Base-by-base conservation (phyloP, 2,797 vertebrate genomes). In the Liparis tanakae region DNA sequence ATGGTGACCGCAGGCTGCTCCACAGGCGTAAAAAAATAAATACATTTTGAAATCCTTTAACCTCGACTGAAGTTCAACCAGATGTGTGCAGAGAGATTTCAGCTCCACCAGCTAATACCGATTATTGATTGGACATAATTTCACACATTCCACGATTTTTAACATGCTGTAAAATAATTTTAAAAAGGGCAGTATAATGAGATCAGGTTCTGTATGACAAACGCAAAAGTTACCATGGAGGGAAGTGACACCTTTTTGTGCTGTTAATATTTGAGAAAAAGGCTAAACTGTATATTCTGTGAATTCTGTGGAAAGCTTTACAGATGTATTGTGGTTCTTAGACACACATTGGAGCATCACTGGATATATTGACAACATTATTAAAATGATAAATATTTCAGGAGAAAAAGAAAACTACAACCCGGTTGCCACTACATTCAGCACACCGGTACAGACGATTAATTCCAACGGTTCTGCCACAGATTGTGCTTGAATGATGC, bases 91-190 rank as follows among this genome's bases (percentile, higher is more conserved):
- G 14, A 58, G n/a, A 54, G n/a, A 37, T 34, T 41, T 74, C 13
- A 7, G 12, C 14, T 63, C 57, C 30, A 17, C 44, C 61, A 67
- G 68, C 68, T 44, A 43, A 74, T 54, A 73, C 78, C 71, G 67
- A 72, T 73, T 8, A 66, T 48, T 59, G 69, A 69, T 59, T 70
- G 53, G 54, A 78, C 41, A 51, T 43, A 72, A 67, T 10, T 10
- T 41, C 44, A 62, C 69, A 79, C 9, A 64, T 36, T 41, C 33
- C 66, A 18, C n/a, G 36, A 33, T 44, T 67, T 63, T 74, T 41
- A 68, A 62, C 34, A 56, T 63, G 55, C 60, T 17, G 57, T 63
- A 60, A 74, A 6, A 57, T 51, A 57, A n/a, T n/a, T n/a, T n/a
- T 33, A 59, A 59, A 12, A 53, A 30, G 18, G 34, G 56, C 37